Evolutionary conservation across 2,797 vertebrate species (phyloP), one percentile per base, ranked within the genome.

Genomic region (Pipistrellus pipistrellus): DNA sequence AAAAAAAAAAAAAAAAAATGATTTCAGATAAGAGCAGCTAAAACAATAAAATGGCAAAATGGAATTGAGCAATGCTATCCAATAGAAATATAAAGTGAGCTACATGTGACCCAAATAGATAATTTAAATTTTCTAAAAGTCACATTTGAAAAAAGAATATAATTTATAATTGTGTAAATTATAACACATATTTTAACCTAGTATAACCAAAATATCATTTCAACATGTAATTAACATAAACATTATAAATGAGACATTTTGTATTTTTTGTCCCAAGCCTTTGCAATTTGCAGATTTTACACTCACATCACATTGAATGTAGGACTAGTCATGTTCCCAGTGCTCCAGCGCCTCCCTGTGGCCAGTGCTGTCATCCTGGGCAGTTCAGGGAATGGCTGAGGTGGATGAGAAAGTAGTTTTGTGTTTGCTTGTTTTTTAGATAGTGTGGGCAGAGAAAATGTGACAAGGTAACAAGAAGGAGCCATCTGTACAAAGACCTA

Each of bases 81-180:
- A 73, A 3, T 68, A 72, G 68, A 76, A 80, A 53, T 59, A 83
- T 30, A 86, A 92, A 68, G n/a, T 35, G 73, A 95, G 80, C 66
- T 51, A 13, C 13, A 64, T 23, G 5, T 15, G 55, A 96, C 11
- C 66, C 35, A 59, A 32, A 59, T 38, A 30, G 21, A 55, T 32
- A 11, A 25, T 84, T 89, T 35, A 81, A 89, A 59, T 84, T 55
- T 88, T 68, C 48, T 77, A n/a, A 38, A 48, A 77, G 35, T 76
- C 51, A 53, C 18, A 51, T 48, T 92, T 80, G 51, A 68, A 86
- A 88, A 86, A 84, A 8, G 80, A 92, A 3, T 15, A 30, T 64
- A 91, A 38, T 55, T 30, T 62, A 62, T 62, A 62, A 62, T 62
- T 62, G 59, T 62, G 14, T 85, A 11, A 89, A 81, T 87, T 59